Percentiles rank a stretch among this genome's conserved stretches.
Conservation (phyloP, 2,888 invertebrate species). For the Prosapia bicincta region DNA sequence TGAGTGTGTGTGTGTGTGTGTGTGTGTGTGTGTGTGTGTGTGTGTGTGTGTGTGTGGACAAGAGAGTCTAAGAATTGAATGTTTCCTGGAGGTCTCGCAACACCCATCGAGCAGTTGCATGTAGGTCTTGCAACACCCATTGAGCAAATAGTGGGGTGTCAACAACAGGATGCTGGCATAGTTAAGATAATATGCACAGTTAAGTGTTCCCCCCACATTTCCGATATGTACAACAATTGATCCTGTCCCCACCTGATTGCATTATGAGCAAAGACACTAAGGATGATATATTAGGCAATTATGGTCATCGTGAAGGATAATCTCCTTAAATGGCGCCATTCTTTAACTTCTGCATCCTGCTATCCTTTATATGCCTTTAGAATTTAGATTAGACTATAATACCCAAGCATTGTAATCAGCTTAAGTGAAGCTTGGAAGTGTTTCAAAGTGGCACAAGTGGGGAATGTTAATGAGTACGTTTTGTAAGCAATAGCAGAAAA, state of each 20-base stretch:
- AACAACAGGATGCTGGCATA: not conserved
- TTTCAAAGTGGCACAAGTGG: too few species aligned
- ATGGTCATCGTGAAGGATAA: not conserved
- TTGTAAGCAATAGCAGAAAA: too few species aligned
- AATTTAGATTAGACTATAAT: not conserved
- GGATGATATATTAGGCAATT: not conserved
- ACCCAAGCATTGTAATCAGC: not conserved
- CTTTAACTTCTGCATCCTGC: not conserved
- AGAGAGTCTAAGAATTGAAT: too few species aligned
- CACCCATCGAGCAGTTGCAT: too few species aligned
- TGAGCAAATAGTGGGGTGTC: not conserved
- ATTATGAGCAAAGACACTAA: not conserved
- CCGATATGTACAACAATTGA: not conserved
- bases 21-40: too few species aligned
- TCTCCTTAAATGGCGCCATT: not conserved
- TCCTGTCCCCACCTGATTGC: not conserved
- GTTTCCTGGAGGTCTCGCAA: too few species aligned
- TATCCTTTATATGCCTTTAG: not conserved
- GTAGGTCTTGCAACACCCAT: not conserved
- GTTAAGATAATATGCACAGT: not conserved
- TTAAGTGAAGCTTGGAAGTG: not conserved
- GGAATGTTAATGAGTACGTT: too few species aligned
- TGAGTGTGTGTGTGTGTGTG: too few species aligned
- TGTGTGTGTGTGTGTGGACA: too few species aligned
- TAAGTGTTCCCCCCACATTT: not conserved